Percentiles rank a stretch among this genome's conserved stretches.
Evolutionary conservation across 2,113 vertebrate species (phyloP).

Genomic region (Myotis davidii): DNA sequence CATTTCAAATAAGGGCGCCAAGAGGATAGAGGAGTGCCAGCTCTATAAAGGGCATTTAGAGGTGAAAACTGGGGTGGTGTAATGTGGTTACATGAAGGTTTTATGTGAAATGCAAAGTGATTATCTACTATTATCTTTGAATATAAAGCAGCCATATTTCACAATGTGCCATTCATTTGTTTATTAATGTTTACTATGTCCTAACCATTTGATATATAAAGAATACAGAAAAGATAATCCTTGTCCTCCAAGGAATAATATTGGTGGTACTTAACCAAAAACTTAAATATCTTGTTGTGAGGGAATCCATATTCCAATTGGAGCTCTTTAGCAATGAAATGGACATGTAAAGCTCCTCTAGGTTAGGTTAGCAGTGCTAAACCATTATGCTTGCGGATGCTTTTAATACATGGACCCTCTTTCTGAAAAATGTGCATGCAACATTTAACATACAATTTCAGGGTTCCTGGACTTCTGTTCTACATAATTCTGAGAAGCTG

Average conservation of each 20-base stretch:
- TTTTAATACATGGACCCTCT: not conserved
- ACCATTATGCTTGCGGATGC: not conserved
- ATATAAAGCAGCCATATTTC: not conserved
- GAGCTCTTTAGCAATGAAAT: not conserved
- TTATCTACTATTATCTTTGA: not conserved
- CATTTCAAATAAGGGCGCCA: not conserved
- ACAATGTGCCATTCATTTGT: not conserved
- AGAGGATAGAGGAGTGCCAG: not conserved
- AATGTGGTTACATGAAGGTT: not conserved
- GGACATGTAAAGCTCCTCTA: not conserved
- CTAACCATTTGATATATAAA: not conserved
- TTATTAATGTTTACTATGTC: slow-evolving; percentile 6
- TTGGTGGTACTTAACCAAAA: slow-evolving; percentile 24
- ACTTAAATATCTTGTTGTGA: not conserved
- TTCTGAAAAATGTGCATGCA: not conserved
- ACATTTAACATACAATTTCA: not conserved
- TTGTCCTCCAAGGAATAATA: not conserved
- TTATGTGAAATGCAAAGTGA: not conserved
- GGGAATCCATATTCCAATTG: not conserved
- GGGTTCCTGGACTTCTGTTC: not conserved
- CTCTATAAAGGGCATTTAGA: not conserved
- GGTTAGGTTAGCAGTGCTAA: not conserved
- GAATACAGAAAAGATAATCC: not conserved
- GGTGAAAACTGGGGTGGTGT: not conserved
- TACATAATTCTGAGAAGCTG: not conserved